Evolutionary conservation across 2,797 vertebrate species (phyloP), one percentile per base, ranked within the genome.

Genomic region (Poeciliopsis infans): DNA sequence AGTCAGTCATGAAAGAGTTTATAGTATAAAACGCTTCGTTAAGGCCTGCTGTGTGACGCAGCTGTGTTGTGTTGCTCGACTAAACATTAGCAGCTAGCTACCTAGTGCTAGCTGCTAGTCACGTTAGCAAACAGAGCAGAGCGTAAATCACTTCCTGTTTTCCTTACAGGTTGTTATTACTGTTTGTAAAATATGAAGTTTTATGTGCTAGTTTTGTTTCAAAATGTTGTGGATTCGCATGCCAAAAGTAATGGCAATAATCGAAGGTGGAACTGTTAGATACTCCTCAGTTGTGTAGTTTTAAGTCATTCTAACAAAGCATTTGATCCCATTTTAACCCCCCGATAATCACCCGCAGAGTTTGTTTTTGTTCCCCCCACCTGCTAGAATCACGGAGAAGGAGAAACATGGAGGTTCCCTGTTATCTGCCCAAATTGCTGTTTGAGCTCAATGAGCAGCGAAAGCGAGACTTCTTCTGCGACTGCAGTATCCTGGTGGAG

Each of bases 401-500:
- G 28, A 1, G 47, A 76, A 78, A 45, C 74, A 99, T 99, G 98
- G 98, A 99, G 89, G 95, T 99, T 85, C 97, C 97, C 25, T 97
- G 97, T 20, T 99, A 99, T 87, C 93, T 96, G 79, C 79, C 96
- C 49, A 98, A 98, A 75, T 97, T 99, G 69, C 82, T 99, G 83
- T 97, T 96, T 3, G 98, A 99, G 92, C 93, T 99, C 73, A 99
- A 99, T 25, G 98, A 99, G 89, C 98, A 99, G 88, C 96, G 98
- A 1, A 98, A 98, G 92, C 92, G 98, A 81, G 98, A 98, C 89
- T 99, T 98, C 88, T 99, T 99, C 95, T 99, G 98, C 85, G 98
- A 99, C 95, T 99, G 98, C 94, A 99, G 97, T 92, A 96, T 99
- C 89, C 97, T 99, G 0, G 98, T 99, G 11, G 98, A 99, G 86